phyloP scores from a whole-genome alignment of 2,888 invertebrate genomes.

The Apotomis betuletana region DNA sequence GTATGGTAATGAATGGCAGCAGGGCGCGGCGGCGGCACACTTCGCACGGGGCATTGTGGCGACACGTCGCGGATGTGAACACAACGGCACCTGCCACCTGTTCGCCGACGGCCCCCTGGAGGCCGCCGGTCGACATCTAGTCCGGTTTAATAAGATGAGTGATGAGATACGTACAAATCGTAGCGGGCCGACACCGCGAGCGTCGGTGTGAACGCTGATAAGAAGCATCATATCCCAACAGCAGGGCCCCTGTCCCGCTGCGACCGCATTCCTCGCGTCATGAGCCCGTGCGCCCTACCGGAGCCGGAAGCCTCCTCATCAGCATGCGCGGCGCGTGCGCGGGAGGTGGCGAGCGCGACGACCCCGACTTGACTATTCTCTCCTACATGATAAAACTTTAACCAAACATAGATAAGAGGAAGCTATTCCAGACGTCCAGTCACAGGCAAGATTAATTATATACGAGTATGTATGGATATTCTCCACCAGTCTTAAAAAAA shows the following conservation, averaged over 20 bases:
- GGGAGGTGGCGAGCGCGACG: slow-evolving; percentile 1
- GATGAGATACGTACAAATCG: neutral
- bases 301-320: slow-evolving; percentile 13
- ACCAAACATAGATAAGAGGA: no score
- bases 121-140: neutral
- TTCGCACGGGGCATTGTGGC: slow-evolving; percentile 32
- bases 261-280: no score
- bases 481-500: no score
- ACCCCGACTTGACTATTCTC: neutral
- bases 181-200: neutral
- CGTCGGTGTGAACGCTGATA: neutral
- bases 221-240: no score
- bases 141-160: neutral
- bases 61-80: slow-evolving; percentile 19
- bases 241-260: no score
- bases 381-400: neutral
- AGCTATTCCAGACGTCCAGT: slow-evolving; percentile 7
- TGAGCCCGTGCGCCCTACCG: no score
- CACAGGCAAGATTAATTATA: no score
- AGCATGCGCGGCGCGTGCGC: slow-evolving; percentile 4
- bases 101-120: no score
- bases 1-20: slow-evolving; percentile 34
- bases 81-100: slow-evolving; percentile 16
- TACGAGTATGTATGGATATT: no score
- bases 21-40: slow-evolving; percentile 23